Evolutionary conservation across 1,140 invertebrate genomes (phyloP).

Genomic region (Drosophila sturtevanti): DNA sequence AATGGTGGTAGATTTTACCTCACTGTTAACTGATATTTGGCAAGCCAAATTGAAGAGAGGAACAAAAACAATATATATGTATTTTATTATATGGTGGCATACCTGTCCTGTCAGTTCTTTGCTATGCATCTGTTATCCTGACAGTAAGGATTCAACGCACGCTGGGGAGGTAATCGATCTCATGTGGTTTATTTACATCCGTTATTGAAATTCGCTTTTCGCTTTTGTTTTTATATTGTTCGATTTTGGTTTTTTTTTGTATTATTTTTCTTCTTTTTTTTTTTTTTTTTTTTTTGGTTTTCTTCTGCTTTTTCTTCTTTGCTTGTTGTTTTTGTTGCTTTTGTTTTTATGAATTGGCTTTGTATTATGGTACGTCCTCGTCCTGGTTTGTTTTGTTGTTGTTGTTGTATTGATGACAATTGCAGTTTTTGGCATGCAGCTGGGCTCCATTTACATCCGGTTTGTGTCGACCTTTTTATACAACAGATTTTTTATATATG

Average conservation of each 20-base stretch:
- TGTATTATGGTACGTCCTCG: slow-evolving; percentile 33
- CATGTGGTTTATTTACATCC: slow-evolving; percentile 79
- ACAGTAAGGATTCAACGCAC: slow-evolving; percentile 59
- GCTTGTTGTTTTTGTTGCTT: slow-evolving; percentile 30
- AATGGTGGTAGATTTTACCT: not conserved
- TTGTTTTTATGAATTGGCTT: slow-evolving; percentile 75
- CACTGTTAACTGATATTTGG: slow-evolving; percentile 69
- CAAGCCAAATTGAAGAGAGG: slow-evolving; percentile 37
- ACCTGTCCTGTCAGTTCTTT: slow-evolving; percentile 39
- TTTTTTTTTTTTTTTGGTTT: slow-evolving; percentile 16
- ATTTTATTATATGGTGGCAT: slow-evolving; percentile 20
- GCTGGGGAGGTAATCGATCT: slow-evolving; percentile 74
- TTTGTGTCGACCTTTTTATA: slow-evolving; percentile 47
- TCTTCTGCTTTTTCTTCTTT: not conserved
- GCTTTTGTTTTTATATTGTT: slow-evolving; percentile 21
- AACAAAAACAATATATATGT: not conserved
- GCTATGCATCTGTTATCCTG: slow-evolving; percentile 70
- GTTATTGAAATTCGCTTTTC: slow-evolving; percentile 76
- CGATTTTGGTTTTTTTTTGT: slow-evolving; percentile 11
- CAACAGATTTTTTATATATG: slow-evolving; percentile 59
- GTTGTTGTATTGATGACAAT: slow-evolving; percentile 66
- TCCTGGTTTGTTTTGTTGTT: slow-evolving; percentile 9
- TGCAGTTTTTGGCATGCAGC: slow-evolving; percentile 74
- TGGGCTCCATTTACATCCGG: slow-evolving; percentile 71
- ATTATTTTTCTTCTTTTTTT: slow-evolving; percentile 56